These are phyloP conservation scores for Myotis myotis DNA, from an alignment of 2,797 vertebrate genomes.

Conservation along the genomic window DNA sequence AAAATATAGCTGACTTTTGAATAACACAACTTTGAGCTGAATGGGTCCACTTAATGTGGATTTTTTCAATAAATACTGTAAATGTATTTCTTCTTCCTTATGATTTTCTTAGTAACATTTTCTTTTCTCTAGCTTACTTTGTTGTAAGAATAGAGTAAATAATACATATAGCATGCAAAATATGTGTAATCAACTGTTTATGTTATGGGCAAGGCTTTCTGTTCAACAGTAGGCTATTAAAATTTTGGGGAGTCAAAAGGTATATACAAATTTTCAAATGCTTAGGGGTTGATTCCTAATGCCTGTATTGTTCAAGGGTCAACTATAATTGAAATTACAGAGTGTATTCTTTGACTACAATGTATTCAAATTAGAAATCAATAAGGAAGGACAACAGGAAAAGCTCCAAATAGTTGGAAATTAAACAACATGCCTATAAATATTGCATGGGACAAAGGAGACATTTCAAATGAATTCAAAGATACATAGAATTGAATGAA, in stretches of 20 bases:
- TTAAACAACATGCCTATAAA: neutral
- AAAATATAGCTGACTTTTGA: neutral
- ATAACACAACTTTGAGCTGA: neutral
- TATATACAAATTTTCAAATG: neutral
- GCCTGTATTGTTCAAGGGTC: neutral
- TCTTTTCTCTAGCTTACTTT: neutral
- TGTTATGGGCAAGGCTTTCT: neutral
- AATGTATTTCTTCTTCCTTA: neutral
- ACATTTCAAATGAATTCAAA: neutral
- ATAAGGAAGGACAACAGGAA: neutral
- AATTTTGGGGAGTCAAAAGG: neutral
- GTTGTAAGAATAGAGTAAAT: neutral
- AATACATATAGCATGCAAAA: neutral
- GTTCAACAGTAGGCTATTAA: neutral
- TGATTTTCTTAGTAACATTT: neutral
- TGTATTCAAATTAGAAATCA: neutral
- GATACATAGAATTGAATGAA: neutral
- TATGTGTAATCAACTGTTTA: neutral
- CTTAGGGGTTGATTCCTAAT: neutral
- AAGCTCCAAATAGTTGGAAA: constrained; percentile 4
- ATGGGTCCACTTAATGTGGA: neutral
- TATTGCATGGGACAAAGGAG: neutral
- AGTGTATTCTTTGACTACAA: neutral
- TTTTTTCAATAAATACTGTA: neutral
- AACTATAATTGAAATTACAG: neutral